Evolutionary conservation across 2,113 vertebrate genomes (phyloP).

Genomic region (Tachysurus fulvidraco): DNA sequence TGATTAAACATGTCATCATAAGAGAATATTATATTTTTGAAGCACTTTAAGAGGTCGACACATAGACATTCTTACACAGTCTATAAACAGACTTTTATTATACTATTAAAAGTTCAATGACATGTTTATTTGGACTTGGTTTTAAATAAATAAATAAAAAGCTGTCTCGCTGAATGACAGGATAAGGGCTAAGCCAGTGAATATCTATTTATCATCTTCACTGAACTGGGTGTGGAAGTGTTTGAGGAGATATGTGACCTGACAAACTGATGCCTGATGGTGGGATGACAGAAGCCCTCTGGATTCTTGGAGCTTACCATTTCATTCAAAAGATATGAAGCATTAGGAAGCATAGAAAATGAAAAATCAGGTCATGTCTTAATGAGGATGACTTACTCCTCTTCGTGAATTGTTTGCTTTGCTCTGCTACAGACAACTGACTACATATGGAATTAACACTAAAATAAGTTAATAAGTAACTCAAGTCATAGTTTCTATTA

Average conservation of each 20-base stretch:
- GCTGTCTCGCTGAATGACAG: not conserved
- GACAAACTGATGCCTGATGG: constrained; percentile 10
- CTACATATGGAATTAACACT: not conserved
- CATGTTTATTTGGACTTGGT: not conserved
- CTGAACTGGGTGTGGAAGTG: constrained; percentile 20
- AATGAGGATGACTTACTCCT: constrained; percentile 6
- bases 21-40: not conserved
- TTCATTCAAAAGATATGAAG: not conserved
- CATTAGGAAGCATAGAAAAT: constrained; percentile 8
- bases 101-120: not conserved
- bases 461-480: not conserved
- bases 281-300: not conserved
- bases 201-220: constrained; percentile 24
- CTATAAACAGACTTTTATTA: not conserved
- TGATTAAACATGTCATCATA: constrained; percentile 7
- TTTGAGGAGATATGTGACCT: constrained; percentile 25
- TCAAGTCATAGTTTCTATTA: not conserved
- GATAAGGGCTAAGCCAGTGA: constrained; percentile 1
- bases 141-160: not conserved
- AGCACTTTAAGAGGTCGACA: not conserved
- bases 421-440: not conserved
- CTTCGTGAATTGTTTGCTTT: not conserved
- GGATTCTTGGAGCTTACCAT: not conserved
- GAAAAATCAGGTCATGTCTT: not conserved
- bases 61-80: not conserved